Evolutionary conservation across 2,888 invertebrate species (phyloP).

Genomic region (Suillia variegata): DNA sequence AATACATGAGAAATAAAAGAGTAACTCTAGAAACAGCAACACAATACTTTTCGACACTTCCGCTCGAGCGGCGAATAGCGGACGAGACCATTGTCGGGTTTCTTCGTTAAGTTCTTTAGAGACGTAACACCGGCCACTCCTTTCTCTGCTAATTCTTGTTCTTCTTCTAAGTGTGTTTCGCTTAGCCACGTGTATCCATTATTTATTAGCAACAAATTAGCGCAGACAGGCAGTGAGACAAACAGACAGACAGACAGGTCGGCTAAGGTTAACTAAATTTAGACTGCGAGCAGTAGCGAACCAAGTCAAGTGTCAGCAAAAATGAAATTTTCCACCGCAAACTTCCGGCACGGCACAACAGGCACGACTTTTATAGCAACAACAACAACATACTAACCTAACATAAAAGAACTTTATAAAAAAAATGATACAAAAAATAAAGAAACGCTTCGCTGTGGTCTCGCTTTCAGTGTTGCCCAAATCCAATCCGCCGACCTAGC

Average conservation of each 20-base stretch:
- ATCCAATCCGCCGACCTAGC: neutral
- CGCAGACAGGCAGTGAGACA: neutral
- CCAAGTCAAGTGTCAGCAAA: slow-evolving; percentile 52
- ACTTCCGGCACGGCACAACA: slow-evolving; percentile 50
- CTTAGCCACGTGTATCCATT: neutral
- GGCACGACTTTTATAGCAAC: no score
- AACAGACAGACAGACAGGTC: neutral
- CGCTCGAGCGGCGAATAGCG: neutral
- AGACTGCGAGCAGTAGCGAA: slow-evolving; percentile 22
- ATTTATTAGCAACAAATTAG: neutral
- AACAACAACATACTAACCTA: no score
- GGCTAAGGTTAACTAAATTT: slow-evolving; percentile 16
- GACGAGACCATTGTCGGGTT: no score
- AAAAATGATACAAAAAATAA: no score
- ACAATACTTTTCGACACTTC: neutral
- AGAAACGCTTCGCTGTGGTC: no score
- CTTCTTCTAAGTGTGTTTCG: no score
- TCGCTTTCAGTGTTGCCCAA: neutral
- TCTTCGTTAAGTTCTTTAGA: no score
- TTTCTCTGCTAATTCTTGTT: no score
- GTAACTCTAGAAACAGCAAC: no score
- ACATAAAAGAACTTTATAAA: no score
- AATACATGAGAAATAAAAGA: no score
- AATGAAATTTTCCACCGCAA: slow-evolving; percentile 54
- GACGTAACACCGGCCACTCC: no score